These are phyloP conservation scores for Octomys mimax DNA, from an alignment of 2,797 vertebrate genomes.

Conservation along the genomic window DNA sequence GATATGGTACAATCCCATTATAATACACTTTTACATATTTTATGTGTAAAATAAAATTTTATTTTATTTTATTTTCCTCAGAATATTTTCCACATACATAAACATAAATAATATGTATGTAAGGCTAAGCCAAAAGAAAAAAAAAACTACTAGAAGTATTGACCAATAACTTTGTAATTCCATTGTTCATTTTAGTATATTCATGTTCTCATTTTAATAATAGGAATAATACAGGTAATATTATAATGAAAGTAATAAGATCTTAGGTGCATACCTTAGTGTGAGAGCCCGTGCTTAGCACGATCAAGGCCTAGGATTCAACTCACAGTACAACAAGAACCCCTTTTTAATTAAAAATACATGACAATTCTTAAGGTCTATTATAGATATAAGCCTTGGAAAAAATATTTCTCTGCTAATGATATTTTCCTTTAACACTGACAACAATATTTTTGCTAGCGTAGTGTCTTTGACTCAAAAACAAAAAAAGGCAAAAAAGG, in stretches of 20 bases:
- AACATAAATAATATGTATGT: neutral
- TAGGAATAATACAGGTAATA: neutral
- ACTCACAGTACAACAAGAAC: neutral
- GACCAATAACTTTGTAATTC: neutral
- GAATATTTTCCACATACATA: neutral
- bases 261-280: neutral
- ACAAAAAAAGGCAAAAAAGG: constrained; percentile 14
- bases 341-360: neutral
- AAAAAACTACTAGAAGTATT: neutral
- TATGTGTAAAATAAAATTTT: too few relatives aligned
- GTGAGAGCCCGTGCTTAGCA: neutral
- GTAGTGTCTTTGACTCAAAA: constrained; percentile 49
- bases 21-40: neutral
- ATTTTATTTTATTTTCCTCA: too few relatives aligned
- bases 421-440: constrained; percentile 41
- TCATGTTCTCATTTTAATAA: constrained; percentile 2
- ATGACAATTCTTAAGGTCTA: neutral
- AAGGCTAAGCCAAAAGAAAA: constrained; percentile 21
- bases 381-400: neutral
- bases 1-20: neutral
- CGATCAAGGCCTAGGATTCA: neutral
- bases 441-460: constrained; percentile 36
- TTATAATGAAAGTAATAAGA: constrained; percentile 40
- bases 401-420: neutral
- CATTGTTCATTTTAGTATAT: neutral